A percentile compares a stretch with the other conserved stretches of the same genome.
Conservation (phyloP, 2,888 invertebrate genomes). For the Ectemnius cavifrons region DNA sequence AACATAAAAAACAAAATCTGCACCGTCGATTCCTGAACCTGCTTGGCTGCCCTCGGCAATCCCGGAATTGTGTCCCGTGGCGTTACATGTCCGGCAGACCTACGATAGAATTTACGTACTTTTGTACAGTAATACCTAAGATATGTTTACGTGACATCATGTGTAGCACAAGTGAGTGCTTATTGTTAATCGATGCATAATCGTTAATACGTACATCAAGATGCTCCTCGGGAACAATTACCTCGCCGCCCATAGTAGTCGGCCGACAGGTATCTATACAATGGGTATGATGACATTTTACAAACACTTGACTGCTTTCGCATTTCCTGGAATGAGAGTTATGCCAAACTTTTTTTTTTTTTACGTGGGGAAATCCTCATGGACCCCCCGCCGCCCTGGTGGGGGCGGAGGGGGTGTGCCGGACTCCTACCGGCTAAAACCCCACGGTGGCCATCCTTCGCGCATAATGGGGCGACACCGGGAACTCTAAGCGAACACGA, state of each 20-base stretch:
- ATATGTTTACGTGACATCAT: too few relatives aligned
- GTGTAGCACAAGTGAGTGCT: too few relatives aligned
- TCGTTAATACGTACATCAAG: slow-evolving; percentile 86
- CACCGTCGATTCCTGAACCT: slow-evolving; percentile 86
- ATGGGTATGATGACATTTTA: slow-evolving; percentile 89
- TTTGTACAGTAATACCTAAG: too few relatives aligned
- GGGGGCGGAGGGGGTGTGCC: too few relatives aligned
- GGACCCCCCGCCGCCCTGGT: too few relatives aligned
- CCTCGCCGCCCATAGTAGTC: slow-evolving; percentile 97
- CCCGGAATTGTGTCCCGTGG: slow-evolving; percentile 90
- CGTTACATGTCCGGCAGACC: slow-evolving; percentile 93
- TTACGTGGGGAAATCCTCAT: too few relatives aligned
- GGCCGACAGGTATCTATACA: slow-evolving; percentile 91
- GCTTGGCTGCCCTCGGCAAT: slow-evolving; percentile 80
- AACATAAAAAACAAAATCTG: slow-evolving; percentile 98
- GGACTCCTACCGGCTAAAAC: too few relatives aligned
- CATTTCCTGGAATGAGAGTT: slow-evolving; percentile 84
- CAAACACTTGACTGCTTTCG: slow-evolving; percentile 91
- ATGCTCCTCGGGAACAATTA: slow-evolving; percentile 94
- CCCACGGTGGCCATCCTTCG: too few relatives aligned
- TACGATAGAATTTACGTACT: slow-evolving; percentile 68
- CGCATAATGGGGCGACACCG: too few relatives aligned
- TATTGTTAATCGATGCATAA: too few relatives aligned
- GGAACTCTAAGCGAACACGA: too few relatives aligned
- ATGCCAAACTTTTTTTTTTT: too few relatives aligned